These are phyloP conservation scores for Dicaeum eximium DNA, from an alignment of 2,113 vertebrate genomes.

Conservation along the genomic window DNA sequence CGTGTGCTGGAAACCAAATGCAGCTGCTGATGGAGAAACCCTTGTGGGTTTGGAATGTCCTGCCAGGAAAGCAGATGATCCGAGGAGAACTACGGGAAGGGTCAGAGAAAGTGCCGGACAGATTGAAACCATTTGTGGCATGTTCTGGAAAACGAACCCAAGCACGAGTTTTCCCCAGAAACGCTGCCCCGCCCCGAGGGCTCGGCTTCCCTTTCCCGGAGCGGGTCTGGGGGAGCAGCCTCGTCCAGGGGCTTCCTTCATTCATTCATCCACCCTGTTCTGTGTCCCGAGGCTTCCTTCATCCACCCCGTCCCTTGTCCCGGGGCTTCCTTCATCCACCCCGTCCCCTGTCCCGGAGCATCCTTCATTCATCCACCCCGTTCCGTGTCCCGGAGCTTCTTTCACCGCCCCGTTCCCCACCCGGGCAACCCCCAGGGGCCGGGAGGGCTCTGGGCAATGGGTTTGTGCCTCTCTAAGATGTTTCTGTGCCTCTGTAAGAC, in stretches of 20 bases:
- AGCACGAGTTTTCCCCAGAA: background rate
- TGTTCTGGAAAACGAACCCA: background rate
- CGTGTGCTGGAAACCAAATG: background rate
- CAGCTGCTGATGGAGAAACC: background rate
- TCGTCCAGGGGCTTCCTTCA: background rate
- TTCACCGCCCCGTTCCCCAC: background rate
- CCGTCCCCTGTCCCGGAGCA: background rate
- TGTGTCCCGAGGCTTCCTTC: background rate
- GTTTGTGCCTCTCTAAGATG: background rate
- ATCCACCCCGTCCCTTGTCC: background rate
- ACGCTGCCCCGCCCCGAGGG: background rate
- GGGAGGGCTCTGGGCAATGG: background rate
- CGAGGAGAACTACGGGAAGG: rapidly evolving
- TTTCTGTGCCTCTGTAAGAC: no score
- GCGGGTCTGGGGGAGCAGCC: no score
- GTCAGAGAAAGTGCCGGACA: rapidly evolving
- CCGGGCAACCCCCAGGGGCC: background rate
- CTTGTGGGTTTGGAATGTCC: background rate
- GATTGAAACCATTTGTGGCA: background rate
- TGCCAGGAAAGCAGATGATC: background rate
- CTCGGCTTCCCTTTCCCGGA: no score
- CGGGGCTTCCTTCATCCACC: no score
- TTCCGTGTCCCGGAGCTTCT: background rate
- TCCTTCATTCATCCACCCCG: background rate
- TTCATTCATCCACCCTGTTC: no score